Percentiles rank a stretch among this genome's conserved stretches.
Evolutionary conservation across 2,888 invertebrate genomes (phyloP).

Genomic region (Drosophila phalerata): DNA sequence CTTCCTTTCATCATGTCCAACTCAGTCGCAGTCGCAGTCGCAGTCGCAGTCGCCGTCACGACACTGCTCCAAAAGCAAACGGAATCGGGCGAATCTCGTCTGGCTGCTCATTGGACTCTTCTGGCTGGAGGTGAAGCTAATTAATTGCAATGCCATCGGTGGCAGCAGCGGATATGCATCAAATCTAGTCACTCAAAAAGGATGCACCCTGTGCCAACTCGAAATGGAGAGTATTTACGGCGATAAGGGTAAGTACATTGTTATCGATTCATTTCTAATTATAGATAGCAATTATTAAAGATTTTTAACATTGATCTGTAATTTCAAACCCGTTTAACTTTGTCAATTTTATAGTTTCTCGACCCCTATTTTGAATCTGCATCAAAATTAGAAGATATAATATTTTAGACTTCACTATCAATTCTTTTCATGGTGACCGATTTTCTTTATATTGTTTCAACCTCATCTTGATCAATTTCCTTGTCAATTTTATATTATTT

Average conservation of each 20-base stretch:
- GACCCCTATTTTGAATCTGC: too few species aligned
- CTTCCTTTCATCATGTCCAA: conserved; percentile 38
- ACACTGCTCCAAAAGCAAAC: conserved; percentile 60
- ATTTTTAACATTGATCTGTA: too few species aligned
- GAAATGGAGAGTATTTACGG: conserved; percentile 56
- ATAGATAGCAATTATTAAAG: too few species aligned
- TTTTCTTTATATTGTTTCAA: too few species aligned
- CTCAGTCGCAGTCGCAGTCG: not conserved
- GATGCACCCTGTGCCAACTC: conserved; percentile 67
- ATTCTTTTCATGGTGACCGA: too few species aligned
- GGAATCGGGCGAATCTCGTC: conserved; percentile 74
- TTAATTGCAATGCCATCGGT: conserved; percentile 78
- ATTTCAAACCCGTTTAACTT: too few species aligned
- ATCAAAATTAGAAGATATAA: too few species aligned
- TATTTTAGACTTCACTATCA: too few species aligned
- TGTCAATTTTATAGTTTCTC: too few species aligned
- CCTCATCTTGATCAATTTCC: too few species aligned
- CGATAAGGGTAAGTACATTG: conserved; percentile 54
- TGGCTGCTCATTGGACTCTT: conserved; percentile 84
- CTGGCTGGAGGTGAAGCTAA: conserved; percentile 83
- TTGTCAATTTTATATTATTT: too few species aligned
- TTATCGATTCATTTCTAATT: too few species aligned
- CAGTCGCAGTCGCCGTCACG: conserved; percentile 9
- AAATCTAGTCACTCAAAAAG: conserved; percentile 61
- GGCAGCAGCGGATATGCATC: conserved; percentile 62